Conservation (phyloP, 2,888 invertebrate species). For the Pristionchus fissidentatus region DNA sequence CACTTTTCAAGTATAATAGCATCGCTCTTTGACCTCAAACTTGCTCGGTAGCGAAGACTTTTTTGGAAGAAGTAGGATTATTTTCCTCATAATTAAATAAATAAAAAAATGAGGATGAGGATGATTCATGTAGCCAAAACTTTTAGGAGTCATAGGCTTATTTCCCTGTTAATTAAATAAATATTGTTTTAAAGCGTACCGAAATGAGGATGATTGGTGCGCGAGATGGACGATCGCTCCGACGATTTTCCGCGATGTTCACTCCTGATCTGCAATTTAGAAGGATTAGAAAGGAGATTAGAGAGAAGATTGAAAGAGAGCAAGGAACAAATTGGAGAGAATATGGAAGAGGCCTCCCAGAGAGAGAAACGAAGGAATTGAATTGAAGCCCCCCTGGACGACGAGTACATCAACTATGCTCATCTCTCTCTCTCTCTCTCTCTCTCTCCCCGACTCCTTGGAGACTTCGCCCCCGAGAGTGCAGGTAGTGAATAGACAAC, state of each 20-base stretch:
- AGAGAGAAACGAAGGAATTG: not conserved
- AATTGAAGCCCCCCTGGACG: too few relatives aligned
- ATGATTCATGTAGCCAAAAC: not conserved
- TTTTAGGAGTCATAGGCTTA: not conserved
- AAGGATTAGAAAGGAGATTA: constrained; percentile 1
- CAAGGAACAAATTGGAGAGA: not conserved
- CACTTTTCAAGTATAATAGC: too few relatives aligned
- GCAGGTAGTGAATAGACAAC: constrained; percentile 14
- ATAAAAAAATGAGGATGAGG: not conserved
- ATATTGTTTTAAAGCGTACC: not conserved
- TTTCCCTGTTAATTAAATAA: not conserved
- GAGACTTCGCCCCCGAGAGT: too few relatives aligned
- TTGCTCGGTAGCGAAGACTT: too few relatives aligned
- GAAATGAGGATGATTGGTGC: constrained; percentile 21
- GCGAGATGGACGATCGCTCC: constrained; percentile 32
- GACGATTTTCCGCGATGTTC: constrained; percentile 34
- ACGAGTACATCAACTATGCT: too few relatives aligned
- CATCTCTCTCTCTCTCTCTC: not conserved
- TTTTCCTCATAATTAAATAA: too few relatives aligned
- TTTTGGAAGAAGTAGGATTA: too few relatives aligned
- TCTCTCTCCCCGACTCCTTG: not conserved
- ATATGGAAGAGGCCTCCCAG: too few relatives aligned
- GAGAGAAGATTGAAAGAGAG: not conserved
- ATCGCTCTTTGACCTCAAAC: too few relatives aligned
- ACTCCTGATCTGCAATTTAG: not conserved